Evolutionary conservation across 2,113 vertebrate genomes (phyloP).

Genomic region (Anoura caudifer): DNA sequence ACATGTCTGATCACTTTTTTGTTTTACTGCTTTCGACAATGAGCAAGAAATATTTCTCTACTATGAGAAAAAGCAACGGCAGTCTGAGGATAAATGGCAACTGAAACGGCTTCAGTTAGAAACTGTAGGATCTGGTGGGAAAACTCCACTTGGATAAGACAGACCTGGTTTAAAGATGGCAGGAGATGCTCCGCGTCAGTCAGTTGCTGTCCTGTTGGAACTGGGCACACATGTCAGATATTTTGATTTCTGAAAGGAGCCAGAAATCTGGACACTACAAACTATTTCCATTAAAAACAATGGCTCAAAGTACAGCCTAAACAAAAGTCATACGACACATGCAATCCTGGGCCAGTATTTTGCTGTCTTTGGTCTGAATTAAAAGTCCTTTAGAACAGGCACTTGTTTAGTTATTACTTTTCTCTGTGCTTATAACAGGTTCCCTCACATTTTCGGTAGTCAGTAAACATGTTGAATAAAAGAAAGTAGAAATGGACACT

Average conservation of each 20-base stretch:
- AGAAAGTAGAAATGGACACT: not conserved
- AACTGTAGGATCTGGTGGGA: not conserved
- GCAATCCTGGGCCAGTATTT: not conserved
- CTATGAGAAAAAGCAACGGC: not conserved
- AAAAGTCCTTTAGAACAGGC: not conserved
- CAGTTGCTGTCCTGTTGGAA: not conserved
- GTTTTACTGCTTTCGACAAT: not conserved
- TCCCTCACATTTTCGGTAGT: not conserved
- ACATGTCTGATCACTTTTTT: not conserved
- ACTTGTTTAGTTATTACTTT: not conserved
- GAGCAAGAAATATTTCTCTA: not conserved
- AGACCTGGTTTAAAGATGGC: not conserved
- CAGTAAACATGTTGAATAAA: not conserved
- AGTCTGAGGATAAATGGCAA: not conserved
- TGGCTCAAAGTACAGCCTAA: not conserved
- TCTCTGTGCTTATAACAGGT: not conserved
- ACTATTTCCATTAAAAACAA: not conserved
- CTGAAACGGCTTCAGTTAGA: not conserved
- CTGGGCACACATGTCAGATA: not conserved
- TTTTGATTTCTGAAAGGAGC: slow-evolving; percentile 24
- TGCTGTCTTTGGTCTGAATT: not conserved
- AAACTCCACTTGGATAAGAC: not conserved
- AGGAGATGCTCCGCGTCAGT: not conserved
- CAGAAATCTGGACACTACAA: not conserved
- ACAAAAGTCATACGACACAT: not conserved